Evolutionary conservation across 1,140 invertebrate genomes (phyloP).

Genomic region (Latrodectus geometricus): DNA sequence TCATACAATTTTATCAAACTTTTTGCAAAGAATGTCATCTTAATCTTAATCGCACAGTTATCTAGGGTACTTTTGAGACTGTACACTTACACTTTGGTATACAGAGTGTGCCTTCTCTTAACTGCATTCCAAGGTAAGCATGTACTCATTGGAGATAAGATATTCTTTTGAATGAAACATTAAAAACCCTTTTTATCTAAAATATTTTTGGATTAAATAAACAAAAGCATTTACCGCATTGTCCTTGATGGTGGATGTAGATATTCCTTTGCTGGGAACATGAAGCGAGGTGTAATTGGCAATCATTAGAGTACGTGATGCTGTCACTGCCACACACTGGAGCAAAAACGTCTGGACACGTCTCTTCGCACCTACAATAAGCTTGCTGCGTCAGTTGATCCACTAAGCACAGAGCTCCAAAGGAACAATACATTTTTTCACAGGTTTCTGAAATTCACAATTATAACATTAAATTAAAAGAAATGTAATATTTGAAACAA

Average conservation of each 20-base stretch:
- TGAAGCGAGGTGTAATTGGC: conserved; percentile 79
- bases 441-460: conserved; percentile 76
- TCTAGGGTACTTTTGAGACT: too few species aligned
- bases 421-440: conserved; percentile 83
- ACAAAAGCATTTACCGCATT: conserved; percentile 79
- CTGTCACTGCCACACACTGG: conserved; percentile 85
- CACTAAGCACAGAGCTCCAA: conserved; percentile 80
- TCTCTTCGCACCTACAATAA: conserved; percentile 78
- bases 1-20: too few species aligned
- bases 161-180: too few species aligned
- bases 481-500: too few species aligned
- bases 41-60: too few species aligned
- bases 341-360: conserved; percentile 67
- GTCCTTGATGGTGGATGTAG: conserved; percentile 79
- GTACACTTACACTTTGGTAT: too few species aligned
- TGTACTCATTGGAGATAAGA: too few species aligned
- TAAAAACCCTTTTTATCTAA: too few species aligned
- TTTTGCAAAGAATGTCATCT: too few species aligned
- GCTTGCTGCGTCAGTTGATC: conserved; percentile 76
- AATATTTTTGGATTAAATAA: neutral
- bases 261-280: conserved; percentile 80
- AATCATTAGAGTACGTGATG: conserved; percentile 83
- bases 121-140: too few species aligned
- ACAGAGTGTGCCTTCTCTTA: too few species aligned
- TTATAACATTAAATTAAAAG: too few species aligned